Evolutionary conservation across 2,113 vertebrate genomes (phyloP).

Genomic region (Anoplopoma fimbria): DNA sequence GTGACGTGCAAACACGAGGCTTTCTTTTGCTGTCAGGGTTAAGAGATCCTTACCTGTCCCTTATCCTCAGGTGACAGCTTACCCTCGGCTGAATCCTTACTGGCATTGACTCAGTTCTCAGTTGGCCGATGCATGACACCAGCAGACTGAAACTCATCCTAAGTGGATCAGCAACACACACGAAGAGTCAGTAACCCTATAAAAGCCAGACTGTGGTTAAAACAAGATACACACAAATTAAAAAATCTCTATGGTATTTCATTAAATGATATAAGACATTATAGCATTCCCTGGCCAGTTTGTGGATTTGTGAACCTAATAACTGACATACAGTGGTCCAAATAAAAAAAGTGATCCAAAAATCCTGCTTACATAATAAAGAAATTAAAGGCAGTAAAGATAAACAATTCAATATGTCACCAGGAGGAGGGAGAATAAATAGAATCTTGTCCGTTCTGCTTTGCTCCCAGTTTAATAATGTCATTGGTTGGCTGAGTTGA

Average conservation of each 20-base stretch:
- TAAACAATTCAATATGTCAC: not conserved
- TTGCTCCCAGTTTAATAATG: not conserved
- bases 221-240: not conserved
- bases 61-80: constrained; percentile 53
- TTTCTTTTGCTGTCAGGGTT: constrained; percentile 16
- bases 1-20: not conserved
- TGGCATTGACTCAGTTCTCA: constrained; percentile 21
- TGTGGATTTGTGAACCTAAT: not conserved
- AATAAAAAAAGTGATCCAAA: not conserved
- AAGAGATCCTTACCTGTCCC: constrained; percentile 41
- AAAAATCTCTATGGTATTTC: not conserved
- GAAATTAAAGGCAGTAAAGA: not conserved
- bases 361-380: not conserved
- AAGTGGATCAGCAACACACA: constrained; percentile 30
- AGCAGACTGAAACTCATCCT: constrained; percentile 35
- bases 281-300: not conserved
- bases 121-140: constrained; percentile 30
- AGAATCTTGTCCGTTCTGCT: constrained; percentile 1
- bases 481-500: constrained; percentile 47
- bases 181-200: constrained; percentile 2
- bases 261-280: not conserved
- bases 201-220: not conserved
- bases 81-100: constrained; percentile 19
- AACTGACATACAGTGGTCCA: not conserved
- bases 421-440: not conserved